Evolutionary conservation across 2,888 invertebrate species (phyloP), one percentile per base, ranked within the genome.

Genomic region (Oegoconia quadripuncta): DNA sequence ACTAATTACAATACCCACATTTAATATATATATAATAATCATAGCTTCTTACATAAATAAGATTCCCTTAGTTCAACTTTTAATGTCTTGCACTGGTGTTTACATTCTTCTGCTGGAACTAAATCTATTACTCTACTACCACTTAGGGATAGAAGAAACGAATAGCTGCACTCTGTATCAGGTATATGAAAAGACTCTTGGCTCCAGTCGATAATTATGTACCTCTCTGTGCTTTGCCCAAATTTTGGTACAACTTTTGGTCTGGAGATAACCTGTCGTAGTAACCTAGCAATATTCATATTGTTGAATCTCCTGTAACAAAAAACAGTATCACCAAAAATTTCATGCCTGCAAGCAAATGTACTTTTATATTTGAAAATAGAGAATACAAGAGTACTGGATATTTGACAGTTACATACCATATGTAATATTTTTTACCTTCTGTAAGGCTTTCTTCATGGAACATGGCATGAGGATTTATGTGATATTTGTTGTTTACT

Each of bases 161-260:
- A 91, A 73, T 92, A 94, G 53, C 93, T 92, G 65, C 96, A 96
- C 73, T 96, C 95, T 8, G 94, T 93, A 58, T 93, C 91, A 7
- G 96, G 95, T 71, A 96, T 74, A 44, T 79, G 70, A 64, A 95
- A 95, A 16, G 88, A 75, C 15, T 87, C 80, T 37, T 93, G 90
- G 60, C 90, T 89, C 22, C 90, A 86, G 54, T 94, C 94, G 66
- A 96, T 93, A 36, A 97, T 89, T 39, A 94, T 88, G 74, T 90
- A 94, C 61, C 95, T 91, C 71, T 96, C 95, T 34, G 93, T 90
- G 55, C 93, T 92, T 59, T 93, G 92, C 5, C 93, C 93, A 74
- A 92, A 91, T 73, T 91, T 91, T 23, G 92, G 91, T 23, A 94
- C 89, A 55, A 92, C 91, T 44, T 80, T 74, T 1, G 95, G 94